Evolutionary conservation across 2,113 vertebrate genomes (phyloP), one percentile per base, ranked within the genome.

Genomic region (Syrrhaptes paradoxus): DNA sequence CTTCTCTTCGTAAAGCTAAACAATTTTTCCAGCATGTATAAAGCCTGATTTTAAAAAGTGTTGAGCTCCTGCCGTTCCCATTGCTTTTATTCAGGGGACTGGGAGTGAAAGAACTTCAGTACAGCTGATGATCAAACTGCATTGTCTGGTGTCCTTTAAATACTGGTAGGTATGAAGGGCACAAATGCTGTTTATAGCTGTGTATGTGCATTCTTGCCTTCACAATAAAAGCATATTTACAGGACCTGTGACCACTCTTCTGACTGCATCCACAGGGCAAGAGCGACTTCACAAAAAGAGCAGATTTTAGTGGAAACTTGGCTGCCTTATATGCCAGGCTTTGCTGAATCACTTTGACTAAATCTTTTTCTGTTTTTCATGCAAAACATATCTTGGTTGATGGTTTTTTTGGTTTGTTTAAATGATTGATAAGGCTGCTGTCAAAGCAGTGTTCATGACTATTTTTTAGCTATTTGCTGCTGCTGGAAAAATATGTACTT

Each of bases 111-210:
- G 79, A 94, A 89, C 85, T 83, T 78, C 75, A 28, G 58, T 46
- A 65, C 10, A 3, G 59, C 31, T 90, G 92, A 94, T 87, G 76
- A 96, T 95, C 68, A 96, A 85, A 70, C 57, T 1, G 7, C 51
- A 89, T 90, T 96, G 88, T 94, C 45, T 96, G 92, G 28, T 93
- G 86, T 83, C 88, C 92, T 93, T 81, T 85, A 96, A 96, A 89
- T 61, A 81, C 73, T 67, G 68, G 88, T 81, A 86, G 76, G 11
- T 84, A 61, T 49, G 90, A 88, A 84, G 79, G 66, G 45, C 68
- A 72, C 1, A 0, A 81, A 84, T 67, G 72, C 46, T 74, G 29
- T 93, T 89, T 93, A 81, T 78, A 84, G 88, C 83, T 89, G 38
- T 90, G 11, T 85, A 29, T 63, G 58, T 93, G 91, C 81, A 88